Percentiles rank a stretch among this genome's conserved stretches.
phyloP scores from a whole-genome alignment of 2,113 vertebrate genomes.

The Miniopterus natalensis region DNA sequence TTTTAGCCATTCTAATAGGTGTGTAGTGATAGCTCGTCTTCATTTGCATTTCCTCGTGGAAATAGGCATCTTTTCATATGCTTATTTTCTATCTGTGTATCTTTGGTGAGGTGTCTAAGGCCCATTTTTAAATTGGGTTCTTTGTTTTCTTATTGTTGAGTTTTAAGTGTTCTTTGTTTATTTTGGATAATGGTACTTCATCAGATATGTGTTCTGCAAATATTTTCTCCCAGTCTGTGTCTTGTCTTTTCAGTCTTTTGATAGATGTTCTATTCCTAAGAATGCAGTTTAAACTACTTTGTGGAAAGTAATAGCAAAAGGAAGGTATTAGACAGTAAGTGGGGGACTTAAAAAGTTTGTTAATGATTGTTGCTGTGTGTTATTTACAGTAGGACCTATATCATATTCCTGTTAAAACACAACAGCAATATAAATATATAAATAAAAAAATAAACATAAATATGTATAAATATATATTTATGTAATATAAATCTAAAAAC shows the following conservation, averaged over 20 bases:
- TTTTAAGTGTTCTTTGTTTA: constrained; percentile 18
- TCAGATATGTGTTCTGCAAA: neutral
- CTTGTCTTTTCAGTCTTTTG: constrained; percentile 1
- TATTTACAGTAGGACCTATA: constrained; percentile 4
- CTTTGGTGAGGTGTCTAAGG: neutral
- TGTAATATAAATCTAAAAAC: constrained; percentile 23
- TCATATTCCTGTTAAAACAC: neutral
- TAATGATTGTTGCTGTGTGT: neutral
- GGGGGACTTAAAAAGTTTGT: neutral
- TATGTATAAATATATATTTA: neutral
- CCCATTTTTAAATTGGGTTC: neutral
- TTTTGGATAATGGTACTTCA: neutral
- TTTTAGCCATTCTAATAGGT: neutral
- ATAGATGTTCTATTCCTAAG: constrained; percentile 3
- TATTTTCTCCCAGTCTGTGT: neutral
- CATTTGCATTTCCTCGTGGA: neutral
- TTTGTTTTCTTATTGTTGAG: constrained; percentile 10
- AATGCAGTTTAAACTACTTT: constrained; percentile 29
- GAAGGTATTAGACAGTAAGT: neutral
- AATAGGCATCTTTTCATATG: neutral
- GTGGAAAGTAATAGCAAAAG: constrained; percentile 47
- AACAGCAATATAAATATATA: neutral
- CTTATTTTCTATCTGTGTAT: neutral
- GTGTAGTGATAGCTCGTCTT: neutral
- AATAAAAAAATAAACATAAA: neutral